These are phyloP conservation scores for Drosophila fulvimacula DNA, from an alignment of 2,888 invertebrate genomes.

Conservation along the genomic window DNA sequence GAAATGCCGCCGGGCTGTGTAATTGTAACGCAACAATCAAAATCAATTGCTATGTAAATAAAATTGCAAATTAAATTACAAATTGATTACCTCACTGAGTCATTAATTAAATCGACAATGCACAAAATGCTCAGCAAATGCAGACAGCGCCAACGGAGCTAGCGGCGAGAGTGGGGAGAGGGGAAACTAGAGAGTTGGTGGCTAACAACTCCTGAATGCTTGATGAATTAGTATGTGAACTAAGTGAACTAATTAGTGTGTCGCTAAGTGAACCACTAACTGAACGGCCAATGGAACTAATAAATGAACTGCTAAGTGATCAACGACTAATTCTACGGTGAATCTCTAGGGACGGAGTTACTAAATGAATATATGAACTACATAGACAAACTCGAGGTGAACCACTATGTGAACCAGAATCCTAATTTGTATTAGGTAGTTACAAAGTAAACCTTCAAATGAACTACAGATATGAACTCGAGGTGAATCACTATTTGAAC, in stretches of 20 bases:
- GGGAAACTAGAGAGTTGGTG: background rate
- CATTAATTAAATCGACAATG: constrained; percentile 77
- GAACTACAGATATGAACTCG: background rate
- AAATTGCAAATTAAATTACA: constrained; percentile 81
- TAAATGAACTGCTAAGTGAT: constrained; percentile 1
- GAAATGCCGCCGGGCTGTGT: constrained; percentile 65
- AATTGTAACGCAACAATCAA: constrained; percentile 79
- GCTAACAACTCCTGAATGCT: constrained; percentile 4
- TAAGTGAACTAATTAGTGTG: constrained; percentile 8
- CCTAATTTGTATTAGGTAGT: background rate
- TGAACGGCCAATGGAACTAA: constrained; percentile 4
- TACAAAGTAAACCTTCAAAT: background rate
- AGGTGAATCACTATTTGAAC: background rate
- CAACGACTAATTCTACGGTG: background rate
- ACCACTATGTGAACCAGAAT: background rate
- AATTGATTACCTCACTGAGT: constrained; percentile 82
- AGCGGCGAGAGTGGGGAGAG: background rate
- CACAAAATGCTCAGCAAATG: constrained; percentile 24
- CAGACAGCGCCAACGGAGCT: background rate
- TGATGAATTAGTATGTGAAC: constrained; percentile 7
- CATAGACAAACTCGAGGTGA: background rate
- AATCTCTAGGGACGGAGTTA: background rate
- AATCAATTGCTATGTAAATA: constrained; percentile 82
- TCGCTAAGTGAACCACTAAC: constrained; percentile 4
- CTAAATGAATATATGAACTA: background rate